These are phyloP conservation scores for Rapana venosa DNA, from an alignment of 2,888 invertebrate species.

Conservation along the genomic window DNA sequence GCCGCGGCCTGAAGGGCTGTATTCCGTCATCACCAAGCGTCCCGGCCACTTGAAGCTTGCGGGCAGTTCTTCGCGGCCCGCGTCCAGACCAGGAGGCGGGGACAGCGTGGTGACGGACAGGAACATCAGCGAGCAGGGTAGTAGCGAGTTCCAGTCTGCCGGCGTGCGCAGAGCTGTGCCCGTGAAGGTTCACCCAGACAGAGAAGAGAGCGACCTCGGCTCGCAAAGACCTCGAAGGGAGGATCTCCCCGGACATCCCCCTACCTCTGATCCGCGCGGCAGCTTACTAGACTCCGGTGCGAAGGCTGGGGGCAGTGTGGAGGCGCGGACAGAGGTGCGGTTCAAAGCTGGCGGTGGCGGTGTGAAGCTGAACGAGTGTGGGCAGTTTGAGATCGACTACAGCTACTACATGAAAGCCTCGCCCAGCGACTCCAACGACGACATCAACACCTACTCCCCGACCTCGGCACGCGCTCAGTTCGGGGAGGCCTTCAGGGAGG, in stretches of 20 bases:
- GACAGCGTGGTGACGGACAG: not conserved
- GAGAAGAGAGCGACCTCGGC: not conserved
- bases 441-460: conserved; percentile 35
- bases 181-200: not conserved
- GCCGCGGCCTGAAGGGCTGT: conserved; percentile 8
- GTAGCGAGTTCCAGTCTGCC: not conserved
- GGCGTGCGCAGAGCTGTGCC: conserved; percentile 23
- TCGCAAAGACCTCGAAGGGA: not conserved
- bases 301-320: not conserved
- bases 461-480: not conserved
- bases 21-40: conserved; percentile 27
- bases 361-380: conserved; percentile 20
- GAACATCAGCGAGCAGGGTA: no score
- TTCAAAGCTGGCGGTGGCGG: conserved; percentile 32
- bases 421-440: conserved; percentile 42
- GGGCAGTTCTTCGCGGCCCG: not conserved
- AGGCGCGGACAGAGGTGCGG: not conserved
- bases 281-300: not conserved
- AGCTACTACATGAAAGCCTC: conserved; percentile 44
- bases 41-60: not conserved
- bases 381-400: conserved; percentile 42
- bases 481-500: not conserved
- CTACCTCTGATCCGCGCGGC: no score
- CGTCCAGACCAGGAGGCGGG: not conserved
- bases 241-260: not conserved